phyloP scores from a whole-genome alignment of 1,140 invertebrate genomes.

The Hestina assimilis region DNA sequence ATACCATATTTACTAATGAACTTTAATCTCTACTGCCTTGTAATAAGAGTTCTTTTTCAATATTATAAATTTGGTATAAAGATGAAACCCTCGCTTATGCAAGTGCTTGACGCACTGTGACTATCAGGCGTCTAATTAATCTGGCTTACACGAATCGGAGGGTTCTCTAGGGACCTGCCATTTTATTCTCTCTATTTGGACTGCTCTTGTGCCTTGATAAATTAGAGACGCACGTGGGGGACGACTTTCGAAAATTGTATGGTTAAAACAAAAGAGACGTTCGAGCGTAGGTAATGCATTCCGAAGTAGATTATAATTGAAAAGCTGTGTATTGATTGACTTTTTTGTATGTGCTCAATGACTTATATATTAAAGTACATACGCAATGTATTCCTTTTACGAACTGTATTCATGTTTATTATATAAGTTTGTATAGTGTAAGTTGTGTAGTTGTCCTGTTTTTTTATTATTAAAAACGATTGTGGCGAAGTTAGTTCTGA shows the following conservation, averaged over 20 bases:
- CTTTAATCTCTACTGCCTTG: neutral
- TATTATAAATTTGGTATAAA: constrained; percentile 20
- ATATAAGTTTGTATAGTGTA: too few relatives aligned
- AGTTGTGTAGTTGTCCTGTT: too few relatives aligned
- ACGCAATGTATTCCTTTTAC: too few relatives aligned
- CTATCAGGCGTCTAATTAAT: constrained; percentile 62
- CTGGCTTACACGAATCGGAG: constrained; percentile 27
- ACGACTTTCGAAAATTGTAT: constrained; percentile 4
- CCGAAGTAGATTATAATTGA: too few relatives aligned
- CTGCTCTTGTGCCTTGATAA: constrained; percentile 25
- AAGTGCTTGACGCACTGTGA: constrained; percentile 33
- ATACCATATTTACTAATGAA: neutral
- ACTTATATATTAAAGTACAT: too few relatives aligned
- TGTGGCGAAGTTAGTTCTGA: too few relatives aligned
- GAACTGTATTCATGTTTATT: too few relatives aligned
- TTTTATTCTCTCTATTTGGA: constrained; percentile 34
- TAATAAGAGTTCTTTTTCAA: neutral
- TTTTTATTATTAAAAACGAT: too few relatives aligned
- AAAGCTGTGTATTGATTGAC: too few relatives aligned
- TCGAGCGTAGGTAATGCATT: too few relatives aligned
- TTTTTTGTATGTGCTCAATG: too few relatives aligned
- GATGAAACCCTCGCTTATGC: constrained; percentile 22
- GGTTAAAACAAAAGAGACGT: neutral
- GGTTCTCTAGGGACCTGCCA: constrained; percentile 25
- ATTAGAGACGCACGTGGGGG: constrained; percentile 18